phyloP scores from a whole-genome alignment of 2,888 invertebrate species.

The Agriopis marginaria region DNA sequence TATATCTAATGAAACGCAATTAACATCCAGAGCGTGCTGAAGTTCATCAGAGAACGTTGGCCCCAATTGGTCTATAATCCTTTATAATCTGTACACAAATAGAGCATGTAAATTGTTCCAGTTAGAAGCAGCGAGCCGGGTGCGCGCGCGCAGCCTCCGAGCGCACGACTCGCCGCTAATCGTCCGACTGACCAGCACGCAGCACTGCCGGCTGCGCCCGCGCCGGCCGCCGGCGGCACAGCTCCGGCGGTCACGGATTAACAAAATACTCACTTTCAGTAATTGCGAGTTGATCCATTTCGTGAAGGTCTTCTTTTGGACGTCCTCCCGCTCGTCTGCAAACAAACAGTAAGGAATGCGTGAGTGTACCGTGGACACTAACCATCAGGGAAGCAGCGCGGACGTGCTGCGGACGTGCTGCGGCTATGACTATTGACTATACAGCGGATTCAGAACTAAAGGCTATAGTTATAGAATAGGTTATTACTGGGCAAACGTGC shows the following conservation, averaged over 20 bases:
- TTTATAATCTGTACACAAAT: conserved; percentile 37
- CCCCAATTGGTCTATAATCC: conserved; percentile 46
- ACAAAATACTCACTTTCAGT: conserved; percentile 87
- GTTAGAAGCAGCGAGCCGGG: conserved; percentile 10
- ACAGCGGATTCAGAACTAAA: not conserved
- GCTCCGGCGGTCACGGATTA: not conserved
- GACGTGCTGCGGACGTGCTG: not conserved
- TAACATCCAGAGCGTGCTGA: not conserved
- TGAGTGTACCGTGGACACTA: not conserved
- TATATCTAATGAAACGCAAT: not conserved
- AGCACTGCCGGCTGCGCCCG: too few species aligned
- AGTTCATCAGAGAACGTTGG: conserved; percentile 41
- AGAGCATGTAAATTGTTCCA: conserved; percentile 39
- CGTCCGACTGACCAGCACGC: too few species aligned
- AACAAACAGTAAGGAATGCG: conserved; percentile 54
- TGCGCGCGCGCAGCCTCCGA: conserved; percentile 5
- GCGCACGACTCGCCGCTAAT: not conserved
- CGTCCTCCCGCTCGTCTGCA: conserved; percentile 96
- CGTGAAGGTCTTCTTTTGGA: conserved; percentile 97
- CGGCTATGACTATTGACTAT: not conserved
- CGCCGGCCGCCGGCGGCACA: too few species aligned
- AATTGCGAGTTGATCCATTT: conserved; percentile 97
- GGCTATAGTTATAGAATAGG: too few species aligned
- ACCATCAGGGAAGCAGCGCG: not conserved
- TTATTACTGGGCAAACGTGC: too few species aligned